phyloP scores from a whole-genome alignment of 1,140 invertebrate genomes.

The Euura saliciscinereae region DNA sequence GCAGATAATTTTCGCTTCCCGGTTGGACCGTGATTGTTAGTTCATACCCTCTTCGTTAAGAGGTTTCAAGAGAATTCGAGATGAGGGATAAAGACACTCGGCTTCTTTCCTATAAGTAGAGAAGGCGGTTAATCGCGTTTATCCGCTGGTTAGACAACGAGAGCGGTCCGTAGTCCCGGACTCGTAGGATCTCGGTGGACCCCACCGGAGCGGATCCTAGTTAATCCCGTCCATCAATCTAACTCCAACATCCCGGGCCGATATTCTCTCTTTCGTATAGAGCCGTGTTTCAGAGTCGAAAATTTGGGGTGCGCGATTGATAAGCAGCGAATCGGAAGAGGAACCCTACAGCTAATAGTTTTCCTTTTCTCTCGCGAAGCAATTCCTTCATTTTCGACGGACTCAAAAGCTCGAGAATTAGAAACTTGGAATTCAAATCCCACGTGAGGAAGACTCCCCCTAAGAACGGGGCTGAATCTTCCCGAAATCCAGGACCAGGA shows the following conservation, averaged over 20 bases:
- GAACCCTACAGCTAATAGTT: background rate
- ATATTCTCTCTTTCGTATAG: background rate
- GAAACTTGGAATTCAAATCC: no score
- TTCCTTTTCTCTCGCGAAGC: no score
- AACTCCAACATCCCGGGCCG: background rate
- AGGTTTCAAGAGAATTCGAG: background rate
- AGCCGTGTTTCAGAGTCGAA: background rate
- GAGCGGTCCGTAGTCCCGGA: no score
- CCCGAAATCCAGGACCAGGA: conserved; percentile 15
- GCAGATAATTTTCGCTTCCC: no score
- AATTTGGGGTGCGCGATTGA: conserved; percentile 5
- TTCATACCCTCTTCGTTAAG: background rate
- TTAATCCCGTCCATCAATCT: conserved; percentile 1
- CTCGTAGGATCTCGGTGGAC: background rate
- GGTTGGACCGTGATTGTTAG: no score
- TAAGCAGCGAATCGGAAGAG: background rate
- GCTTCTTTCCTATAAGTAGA: background rate
- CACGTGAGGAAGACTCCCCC: no score
- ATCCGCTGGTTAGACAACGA: conserved; percentile 1
- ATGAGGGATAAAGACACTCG: background rate
- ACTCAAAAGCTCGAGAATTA: no score
- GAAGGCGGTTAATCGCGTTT: conserved; percentile 3
- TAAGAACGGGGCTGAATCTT: background rate
- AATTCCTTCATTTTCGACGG: no score
- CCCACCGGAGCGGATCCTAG: background rate